Evolutionary conservation across 1,140 invertebrate species (phyloP), one percentile per base, ranked within the genome.

Genomic region (Zophobas atratus): DNA sequence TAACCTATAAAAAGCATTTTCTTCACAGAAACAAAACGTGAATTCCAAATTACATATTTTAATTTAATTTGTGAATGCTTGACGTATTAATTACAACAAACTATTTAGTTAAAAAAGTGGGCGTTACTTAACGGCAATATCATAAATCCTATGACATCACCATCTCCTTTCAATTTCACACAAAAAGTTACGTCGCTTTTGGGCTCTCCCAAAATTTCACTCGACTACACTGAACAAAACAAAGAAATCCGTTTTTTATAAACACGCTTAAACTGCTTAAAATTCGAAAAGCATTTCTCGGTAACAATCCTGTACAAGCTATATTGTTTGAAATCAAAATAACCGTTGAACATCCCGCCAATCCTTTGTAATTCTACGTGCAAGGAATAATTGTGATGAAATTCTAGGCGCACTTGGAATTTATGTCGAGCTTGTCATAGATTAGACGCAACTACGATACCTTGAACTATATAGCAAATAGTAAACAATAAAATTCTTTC

Each of bases 341-440:
- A 55, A 55, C 55, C 51, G 39, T 41, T 8, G 8, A 72, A 72
- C 35, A 73, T 73, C 71, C 51, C 71, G 49, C 71, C 71, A 38
- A 53, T 53, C 49, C 6, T 73, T 43, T 67, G 60, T 43, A 67
- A 67, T 3, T 33, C 8, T 6, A 67, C 60, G 60, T 67, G 60
- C 6, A 67, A 67, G 38, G 60, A 67, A 67, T 67, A 20, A 43
- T 8, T 67, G 41, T 32, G 33, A 2, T 67, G 39, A 43, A 67
- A 43, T 41, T 67, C 39, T 46, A 6, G 60, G 39, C 20, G n/a
- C 1, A 33, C 4, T 20, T 43, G 39, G 39, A 67, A 67, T 67
- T 67, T 67, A 43, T 48, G 39, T 33, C 60, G 32, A 2, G 33
- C 5, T 57, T 57, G 34, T 57, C 33, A 57, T 57, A 57, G 33